Base-by-base conservation (phyloP, 2,113 vertebrate genomes). In the Prunella himalayana region DNA sequence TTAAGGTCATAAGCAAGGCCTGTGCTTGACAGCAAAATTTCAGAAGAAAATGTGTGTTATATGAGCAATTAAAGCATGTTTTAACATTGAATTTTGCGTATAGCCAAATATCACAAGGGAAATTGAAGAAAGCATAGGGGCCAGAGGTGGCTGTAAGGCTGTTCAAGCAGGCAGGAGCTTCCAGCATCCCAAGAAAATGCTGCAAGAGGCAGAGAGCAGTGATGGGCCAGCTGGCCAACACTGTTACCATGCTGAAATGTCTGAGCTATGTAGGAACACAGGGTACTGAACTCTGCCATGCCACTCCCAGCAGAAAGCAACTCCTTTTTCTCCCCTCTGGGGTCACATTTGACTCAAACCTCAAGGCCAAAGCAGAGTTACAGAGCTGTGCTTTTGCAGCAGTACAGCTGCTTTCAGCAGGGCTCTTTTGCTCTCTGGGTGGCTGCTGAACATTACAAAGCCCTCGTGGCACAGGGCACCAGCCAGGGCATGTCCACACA, bases 401-500 rank as follows among this genome's bases (percentile, higher is more conserved):
- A 63, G 2, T 9, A 10, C 0, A 1, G 54, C 37, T 41, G 30
- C 54, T 90, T 50, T 25, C 37, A 41, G n/a, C 8, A 23, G 44
- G 42, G 9, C 15, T 47, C 41, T 80, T 47, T 37, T 11, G 33
- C 6, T 65, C 30, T 25, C 16, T 39, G 25, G 14, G 11, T 37
- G 51, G 11, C 33, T 82, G 35, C 33, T 54, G 51, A 31, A 21
- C 5, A 28, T 54, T 19, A 8, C 6, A 56, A 73, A 73, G 9
- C 30, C 30, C 50, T 47, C 41, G 18, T 23, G 28, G 23, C 33
- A 45, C 44, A 79, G 42, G 1, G 1, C 4, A 3, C 41, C 41
- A 30, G 1, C 5, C 60, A 53, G 6, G 13, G 25, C 8, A 30
- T 2, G 5, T 15, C 50, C 20, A 15, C 10, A 10, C 13, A 3